Base-by-base conservation (phyloP, 2,797 vertebrate species). In the Brachyrhaphis roseni region DNA sequence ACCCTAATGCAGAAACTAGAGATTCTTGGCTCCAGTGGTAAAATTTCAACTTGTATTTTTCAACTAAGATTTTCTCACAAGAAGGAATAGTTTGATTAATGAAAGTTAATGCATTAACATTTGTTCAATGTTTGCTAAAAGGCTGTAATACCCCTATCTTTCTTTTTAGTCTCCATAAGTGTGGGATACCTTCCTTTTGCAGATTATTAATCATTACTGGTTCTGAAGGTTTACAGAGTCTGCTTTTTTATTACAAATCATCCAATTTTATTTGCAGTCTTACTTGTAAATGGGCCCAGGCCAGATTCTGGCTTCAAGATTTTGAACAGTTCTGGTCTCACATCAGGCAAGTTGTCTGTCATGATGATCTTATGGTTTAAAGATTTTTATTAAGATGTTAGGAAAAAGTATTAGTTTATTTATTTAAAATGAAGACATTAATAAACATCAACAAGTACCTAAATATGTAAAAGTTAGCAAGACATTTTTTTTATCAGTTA, bases 1-100 rank as follows among this genome's bases (percentile, higher is more conserved):
- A 79, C 57, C 53, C 36, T 76, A 23, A 55, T 39, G 57, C n/a
- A 66, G 23, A n/a, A 75, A 47, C 11, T 18, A 57, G 11, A 64
- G 3, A 36, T 55, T 43, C 12, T 74, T 18, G 46, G n/a, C 28
- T 36, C 36, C 34, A 5, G 39, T 64, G 45, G 11, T 23, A n/a
- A 55, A 36, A 5, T 49, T 39, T 41, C 47, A 73, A 46, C 43
- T 20, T 77, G 11, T 62, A 23, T 43, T 70, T 26, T 43, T 45
- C 26, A 45, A 28, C 74, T 53, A 18, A 1, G 53, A 28, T 74
- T 57, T 53, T 66, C 13, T 31, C 0, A 7, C 13, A 51, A 55
- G 7, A 74, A 74, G 12, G 49, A 74, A n/a, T 57, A 1, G n/a
- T 68, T 26, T 39, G 39, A 70, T 45, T 12, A 43, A 23, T 41